Base-by-base conservation (phyloP, 2,113 vertebrate genomes). In the Rhipidura dahli region DNA sequence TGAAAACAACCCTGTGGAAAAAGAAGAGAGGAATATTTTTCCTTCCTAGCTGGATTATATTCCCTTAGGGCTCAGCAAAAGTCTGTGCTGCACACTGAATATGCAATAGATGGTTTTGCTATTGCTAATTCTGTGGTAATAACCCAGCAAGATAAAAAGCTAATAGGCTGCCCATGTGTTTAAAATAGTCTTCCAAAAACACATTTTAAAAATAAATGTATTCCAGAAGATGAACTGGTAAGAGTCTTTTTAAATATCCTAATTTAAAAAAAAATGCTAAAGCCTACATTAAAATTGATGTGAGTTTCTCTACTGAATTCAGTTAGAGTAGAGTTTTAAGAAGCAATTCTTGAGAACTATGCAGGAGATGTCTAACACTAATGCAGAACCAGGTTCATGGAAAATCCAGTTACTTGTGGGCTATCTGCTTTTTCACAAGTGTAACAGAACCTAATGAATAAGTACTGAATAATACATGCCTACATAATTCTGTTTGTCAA, bases 1-100 rank as follows among this genome's bases (percentile, higher is more conserved):
- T 90, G 80, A 94, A 94, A 94, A 83, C 65, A 95, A 68, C 40
- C 15, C 44, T 87, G 56, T 94, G 85, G 95, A 93, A 90, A 95
- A 90, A 92, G 75, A 96, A 96, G 14, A 97, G 82, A 96, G 57
- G 65, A 92, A 96, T 95, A 92, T 78, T 95, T 96, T 95, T 71
- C 60, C 65, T 91, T 93, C 65, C 40, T 93, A 47, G 28, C 13
- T 79, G 69, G 35, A 69, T 87, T 96, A 72, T 92, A 75, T 89
- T 79, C 83, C 96, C 73, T 69, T n/a, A 84, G 65, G 94, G 68
- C 45, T 87, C 83, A 82, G 83, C n/a, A 93, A 44, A 91, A 89
- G 47, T 76, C 49, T 85, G 73, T 83, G 37, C 23, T 80, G 70
- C 68, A 73, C 73, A 64, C 45, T 59, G 68, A 93, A 77, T 85